Evolutionary conservation across 2,797 vertebrate species (phyloP), one percentile per base, ranked within the genome.

Genomic region (Thaleichthys pacificus): DNA sequence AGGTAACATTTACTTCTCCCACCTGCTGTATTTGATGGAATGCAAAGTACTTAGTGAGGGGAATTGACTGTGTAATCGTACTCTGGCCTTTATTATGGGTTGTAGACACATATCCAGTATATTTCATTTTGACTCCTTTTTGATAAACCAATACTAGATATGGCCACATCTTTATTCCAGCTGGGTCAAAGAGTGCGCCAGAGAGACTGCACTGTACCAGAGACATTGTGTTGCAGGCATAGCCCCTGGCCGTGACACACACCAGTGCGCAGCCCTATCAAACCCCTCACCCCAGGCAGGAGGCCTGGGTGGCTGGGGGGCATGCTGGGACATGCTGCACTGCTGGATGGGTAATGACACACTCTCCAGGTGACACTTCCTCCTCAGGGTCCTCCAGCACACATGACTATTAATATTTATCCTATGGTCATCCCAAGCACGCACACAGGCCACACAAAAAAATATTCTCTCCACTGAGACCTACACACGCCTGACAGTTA

Each of bases 401-500:
- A 79, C 73, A 54, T 47, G 56, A 78, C 73, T 74, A 88, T 93
- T 88, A 91, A 89, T 91, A 93, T 92, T 92, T 83, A 92, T 91
- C 77, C 68, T 82, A 76, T 70, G 78, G 80, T 76, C 64, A 83
- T 76, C 77, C 82, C 51, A n/a, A 17, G n/a, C 51, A 9, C 51
- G 6, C 51, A 74, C 82, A 84, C 84, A 85, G 83, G 75, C 82
- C 79, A 85, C 75, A 5, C 49, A 54, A 5, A 68, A 26, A 26
- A 26, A 26, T 0, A 26, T 26, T 54, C 17, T 71, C 28, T 82
- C 85, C 85, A 0, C 77, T 17, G 86, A 77, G 90, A 86, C 82
- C 85, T 42, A 30, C 82, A 83, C 82, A 80, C 19, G 82, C 73
- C 73, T 77, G 74, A 79, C 80, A 71, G 74, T 22, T 64, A 79